Conservation (phyloP, 2,113 vertebrate species). For the Manacus vitellinus region DNA sequence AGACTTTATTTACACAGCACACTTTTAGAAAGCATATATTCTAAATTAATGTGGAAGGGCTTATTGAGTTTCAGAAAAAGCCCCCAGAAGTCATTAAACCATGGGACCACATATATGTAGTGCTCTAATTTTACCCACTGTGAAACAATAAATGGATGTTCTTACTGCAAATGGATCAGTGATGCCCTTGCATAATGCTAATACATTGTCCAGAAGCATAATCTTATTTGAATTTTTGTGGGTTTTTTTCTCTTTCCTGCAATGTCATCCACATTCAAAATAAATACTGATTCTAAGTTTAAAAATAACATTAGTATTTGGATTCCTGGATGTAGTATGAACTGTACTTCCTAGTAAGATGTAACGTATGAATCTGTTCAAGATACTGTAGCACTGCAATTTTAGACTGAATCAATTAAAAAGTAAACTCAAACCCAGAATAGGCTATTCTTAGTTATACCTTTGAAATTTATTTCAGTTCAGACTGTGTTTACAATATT, state of each 20-base stretch:
- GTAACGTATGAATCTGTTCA: not conserved
- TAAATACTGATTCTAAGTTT: not conserved
- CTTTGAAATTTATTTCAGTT: not conserved
- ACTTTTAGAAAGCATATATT: not conserved
- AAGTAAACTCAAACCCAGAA: not conserved
- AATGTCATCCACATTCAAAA: not conserved
- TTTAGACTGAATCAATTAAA: not conserved
- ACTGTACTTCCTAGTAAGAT: not conserved
- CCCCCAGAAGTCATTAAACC: not conserved
- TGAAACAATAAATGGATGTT: not conserved
- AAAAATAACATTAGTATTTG: not conserved
- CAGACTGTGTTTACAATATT: not conserved
- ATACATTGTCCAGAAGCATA: not conserved
- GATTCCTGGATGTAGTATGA: not conserved
- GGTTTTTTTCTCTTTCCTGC: not conserved
- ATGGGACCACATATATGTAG: not conserved
- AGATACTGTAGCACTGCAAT: not conserved
- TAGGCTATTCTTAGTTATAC: not conserved
- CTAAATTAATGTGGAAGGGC: not conserved
- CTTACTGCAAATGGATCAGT: not conserved
- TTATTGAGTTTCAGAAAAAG: not conserved
- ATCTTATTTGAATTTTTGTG: not conserved
- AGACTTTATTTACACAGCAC: not conserved
- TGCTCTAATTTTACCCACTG: not conserved
- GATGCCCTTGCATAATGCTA: not conserved